Evolutionary conservation across 37 sponge, comb jelly and placozoan genomes (phyloP), one percentile per base, ranked within the genome.

Genomic region (Agelas oroides): DNA sequence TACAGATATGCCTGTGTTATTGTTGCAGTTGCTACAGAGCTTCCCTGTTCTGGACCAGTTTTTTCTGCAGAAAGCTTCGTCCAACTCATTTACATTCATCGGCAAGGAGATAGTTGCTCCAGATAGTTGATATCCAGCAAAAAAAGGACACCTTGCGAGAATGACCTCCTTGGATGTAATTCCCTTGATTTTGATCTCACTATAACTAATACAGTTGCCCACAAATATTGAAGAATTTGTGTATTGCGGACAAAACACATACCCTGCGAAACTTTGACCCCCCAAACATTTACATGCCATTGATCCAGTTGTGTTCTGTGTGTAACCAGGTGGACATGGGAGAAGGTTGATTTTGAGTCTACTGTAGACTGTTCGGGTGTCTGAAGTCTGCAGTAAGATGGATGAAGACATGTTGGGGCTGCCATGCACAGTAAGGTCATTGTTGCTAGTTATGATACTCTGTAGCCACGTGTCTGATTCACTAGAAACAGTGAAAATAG

Each of bases 271-370:
- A 5, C n/a, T n/a, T n/a, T 8, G 3, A 8, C 6, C 6, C 8
- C 46, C 46, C 3, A 12, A 12, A 8, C 46, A 46, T 8, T 3
- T 46, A 46, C 46, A 46, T 3, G 3, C 12, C 62, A 27, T 61
- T 23, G 62, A 61, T 12, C 12, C n/a, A n/a, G n/a, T n/a, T n/a
- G n/a, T 5, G 62, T 61, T 25, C 62, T 14, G 5, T 17, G 14
- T 17, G 14, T 56, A 67, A 23, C 81, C 82, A 30, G 61, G 72
- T 71, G 82, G 82, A 37, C 82, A 82, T 14, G 35, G 58, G 19
- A 23, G 25, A 2, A 82, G 12, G 58, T 59, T 57, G 46, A 82
- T 21, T 6, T 72, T 23, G 19, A 82, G 30, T 39, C 1, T 71
- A 24, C 46, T 71, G 41, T 24, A 56, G 18, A 71, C 30, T 19